Evolutionary conservation across 1,140 invertebrate genomes (phyloP).

Genomic region (Cheumatopsyche charites): DNA sequence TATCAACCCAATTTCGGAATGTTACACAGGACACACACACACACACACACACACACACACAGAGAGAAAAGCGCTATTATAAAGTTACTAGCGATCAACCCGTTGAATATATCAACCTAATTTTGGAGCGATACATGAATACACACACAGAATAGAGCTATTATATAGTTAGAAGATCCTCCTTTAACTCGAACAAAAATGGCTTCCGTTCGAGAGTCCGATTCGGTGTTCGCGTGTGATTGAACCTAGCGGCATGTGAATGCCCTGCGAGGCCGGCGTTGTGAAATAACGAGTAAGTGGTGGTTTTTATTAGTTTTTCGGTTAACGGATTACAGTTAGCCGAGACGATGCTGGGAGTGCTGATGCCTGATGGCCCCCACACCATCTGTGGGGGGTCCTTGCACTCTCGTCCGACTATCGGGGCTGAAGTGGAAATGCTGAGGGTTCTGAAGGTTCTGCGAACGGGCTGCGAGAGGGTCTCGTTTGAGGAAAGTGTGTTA

Average conservation of each 20-base stretch:
- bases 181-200: too few relatives aligned
- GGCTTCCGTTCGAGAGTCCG: too few relatives aligned
- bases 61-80: too few relatives aligned
- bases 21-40: too few relatives aligned
- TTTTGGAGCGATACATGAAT: too few relatives aligned
- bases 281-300: constrained; percentile 39
- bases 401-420: not conserved
- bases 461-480: not conserved
- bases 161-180: too few relatives aligned
- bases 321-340: constrained; percentile 40
- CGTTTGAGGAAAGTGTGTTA: not conserved
- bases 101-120: too few relatives aligned
- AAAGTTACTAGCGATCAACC: too few relatives aligned
- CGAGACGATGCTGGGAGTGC: constrained; percentile 12
- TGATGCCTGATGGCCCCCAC: not conserved
- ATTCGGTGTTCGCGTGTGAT: constrained; percentile 30
- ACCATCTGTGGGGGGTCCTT: constrained; percentile 1
- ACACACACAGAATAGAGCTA: too few relatives aligned
- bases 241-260: constrained; percentile 27
- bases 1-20: too few relatives aligned
- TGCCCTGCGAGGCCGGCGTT: constrained; percentile 32
- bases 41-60: too few relatives aligned
- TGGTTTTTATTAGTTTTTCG: constrained; percentile 41
- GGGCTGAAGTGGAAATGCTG: not conserved
- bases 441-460: not conserved